Percentiles rank a stretch among this genome's conserved stretches.
Conservation (phyloP, 2,888 invertebrate species). For the Scaptomyza caliginosa region DNA sequence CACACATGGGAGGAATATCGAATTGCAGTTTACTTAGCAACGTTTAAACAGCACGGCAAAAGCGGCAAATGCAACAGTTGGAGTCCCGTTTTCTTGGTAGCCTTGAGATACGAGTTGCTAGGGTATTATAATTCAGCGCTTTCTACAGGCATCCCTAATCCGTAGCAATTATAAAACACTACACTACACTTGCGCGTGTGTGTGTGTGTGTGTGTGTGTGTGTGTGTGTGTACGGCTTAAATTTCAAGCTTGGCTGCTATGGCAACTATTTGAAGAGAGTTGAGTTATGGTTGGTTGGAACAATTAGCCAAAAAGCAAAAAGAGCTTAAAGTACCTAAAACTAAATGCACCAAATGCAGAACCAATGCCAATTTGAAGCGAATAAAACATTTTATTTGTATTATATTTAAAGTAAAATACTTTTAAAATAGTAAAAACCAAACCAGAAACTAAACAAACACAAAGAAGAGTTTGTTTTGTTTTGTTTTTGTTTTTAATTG, state of each 20-base stretch:
- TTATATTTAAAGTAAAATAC: too few relatives aligned
- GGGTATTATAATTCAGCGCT: background rate
- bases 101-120: background rate
- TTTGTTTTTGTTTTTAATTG: too few relatives aligned
- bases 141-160: background rate
- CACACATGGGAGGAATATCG: background rate
- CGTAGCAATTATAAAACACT: background rate
- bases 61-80: background rate
- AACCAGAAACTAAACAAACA: too few relatives aligned
- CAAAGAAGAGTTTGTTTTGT: too few relatives aligned
- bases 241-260: too few relatives aligned
- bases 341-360: too few relatives aligned
- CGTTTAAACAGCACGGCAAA: background rate
- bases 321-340: background rate
- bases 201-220: too few relatives aligned
- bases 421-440: too few relatives aligned
- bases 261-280: background rate
- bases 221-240: fast-evolving
- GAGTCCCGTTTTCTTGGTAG: background rate
- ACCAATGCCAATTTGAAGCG: too few relatives aligned
- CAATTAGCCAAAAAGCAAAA: background rate
- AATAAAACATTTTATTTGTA: too few relatives aligned
- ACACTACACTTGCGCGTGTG: too few relatives aligned
- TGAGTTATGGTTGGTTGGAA: background rate
- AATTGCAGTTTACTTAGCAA: too few relatives aligned